Conservation (phyloP, 64 coral and sea anemone genomes). For the Porites lutea region DNA sequence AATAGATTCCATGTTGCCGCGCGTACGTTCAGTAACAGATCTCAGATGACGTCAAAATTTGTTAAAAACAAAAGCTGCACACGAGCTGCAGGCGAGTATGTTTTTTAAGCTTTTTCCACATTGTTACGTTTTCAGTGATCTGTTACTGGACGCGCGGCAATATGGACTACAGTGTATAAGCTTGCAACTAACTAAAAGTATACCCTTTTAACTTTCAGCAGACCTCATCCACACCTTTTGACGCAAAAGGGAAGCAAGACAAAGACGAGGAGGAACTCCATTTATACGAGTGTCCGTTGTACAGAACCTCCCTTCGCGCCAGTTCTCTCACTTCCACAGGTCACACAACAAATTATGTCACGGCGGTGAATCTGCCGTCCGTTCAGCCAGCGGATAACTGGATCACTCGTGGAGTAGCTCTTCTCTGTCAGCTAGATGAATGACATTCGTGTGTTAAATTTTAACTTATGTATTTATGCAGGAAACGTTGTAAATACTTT, state of each 20-base stretch:
- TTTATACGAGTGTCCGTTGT: slow-evolving; percentile 88
- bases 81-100: no score
- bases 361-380: slow-evolving; percentile 79
- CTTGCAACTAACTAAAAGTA: no score
- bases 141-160: no score
- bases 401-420: slow-evolving; percentile 97
- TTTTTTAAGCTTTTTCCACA: no score
- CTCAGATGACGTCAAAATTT: no score
- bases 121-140: no score
- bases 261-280: slow-evolving; percentile 65
- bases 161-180: no score
- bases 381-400: slow-evolving; percentile 78
- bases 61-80: no score
- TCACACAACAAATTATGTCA: slow-evolving; percentile 90
- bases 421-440: slow-evolving; percentile 91
- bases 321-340: slow-evolving; percentile 87
- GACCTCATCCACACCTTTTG: slow-evolving; percentile 11
- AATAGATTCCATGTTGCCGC: no score
- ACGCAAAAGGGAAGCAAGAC: slow-evolving; percentile 44
- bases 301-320: slow-evolving; percentile 90
- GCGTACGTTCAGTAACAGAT: no score
- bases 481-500: not conserved
- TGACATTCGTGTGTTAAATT: slow-evolving; percentile 9
- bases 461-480: not conserved
- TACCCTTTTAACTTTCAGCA: not conserved